phyloP scores from a whole-genome alignment of 2,113 vertebrate species.

The Cheilinus undulatus region DNA sequence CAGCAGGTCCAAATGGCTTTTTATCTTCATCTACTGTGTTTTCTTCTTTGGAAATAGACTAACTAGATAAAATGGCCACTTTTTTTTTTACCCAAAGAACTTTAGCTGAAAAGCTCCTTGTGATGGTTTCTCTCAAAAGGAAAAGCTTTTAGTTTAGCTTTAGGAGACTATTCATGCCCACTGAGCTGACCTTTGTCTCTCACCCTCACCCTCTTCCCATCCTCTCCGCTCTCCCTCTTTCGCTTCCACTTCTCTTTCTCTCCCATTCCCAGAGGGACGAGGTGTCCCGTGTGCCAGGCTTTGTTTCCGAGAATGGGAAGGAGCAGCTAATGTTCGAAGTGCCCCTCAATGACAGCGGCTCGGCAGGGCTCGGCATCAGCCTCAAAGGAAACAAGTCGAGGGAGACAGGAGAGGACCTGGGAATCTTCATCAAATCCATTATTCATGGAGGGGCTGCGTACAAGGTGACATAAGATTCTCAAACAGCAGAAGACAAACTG shows the following conservation, averaged over 20 bases:
- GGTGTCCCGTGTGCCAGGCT: conserved; percentile 21
- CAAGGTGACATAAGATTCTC: conserved; percentile 85
- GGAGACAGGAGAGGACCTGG: conserved; percentile 93
- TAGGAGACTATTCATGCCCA: conserved; percentile 41
- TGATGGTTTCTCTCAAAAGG: conserved; percentile 67
- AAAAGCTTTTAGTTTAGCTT: conserved; percentile 74
- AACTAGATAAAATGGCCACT: conserved; percentile 4
- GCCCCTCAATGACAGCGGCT: conserved; percentile 94
- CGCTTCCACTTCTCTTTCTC: not conserved
- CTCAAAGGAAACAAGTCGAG: conserved; percentile 98
- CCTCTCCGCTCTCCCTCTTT: not conserved
- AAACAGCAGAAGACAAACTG: not conserved
- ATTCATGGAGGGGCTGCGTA: conserved; percentile 96
- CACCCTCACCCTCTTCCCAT: conserved; percentile 5
- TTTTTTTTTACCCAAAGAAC: conserved; percentile 44
- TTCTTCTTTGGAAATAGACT: conserved; percentile 33
- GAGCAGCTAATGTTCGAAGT: conserved; percentile 96
- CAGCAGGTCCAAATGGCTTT: conserved; percentile 51
- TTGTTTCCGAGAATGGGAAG: conserved; percentile 85
- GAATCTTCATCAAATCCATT: conserved; percentile 98
- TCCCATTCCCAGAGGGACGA: conserved; percentile 73
- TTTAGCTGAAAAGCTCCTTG: conserved; percentile 49
- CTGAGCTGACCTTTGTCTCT: conserved; percentile 48
- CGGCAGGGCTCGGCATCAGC: conserved; percentile 95
- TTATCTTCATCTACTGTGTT: conserved; percentile 20